Conservation (phyloP, 2,797 vertebrate genomes). For the Sebastes paucispinis region DNA sequence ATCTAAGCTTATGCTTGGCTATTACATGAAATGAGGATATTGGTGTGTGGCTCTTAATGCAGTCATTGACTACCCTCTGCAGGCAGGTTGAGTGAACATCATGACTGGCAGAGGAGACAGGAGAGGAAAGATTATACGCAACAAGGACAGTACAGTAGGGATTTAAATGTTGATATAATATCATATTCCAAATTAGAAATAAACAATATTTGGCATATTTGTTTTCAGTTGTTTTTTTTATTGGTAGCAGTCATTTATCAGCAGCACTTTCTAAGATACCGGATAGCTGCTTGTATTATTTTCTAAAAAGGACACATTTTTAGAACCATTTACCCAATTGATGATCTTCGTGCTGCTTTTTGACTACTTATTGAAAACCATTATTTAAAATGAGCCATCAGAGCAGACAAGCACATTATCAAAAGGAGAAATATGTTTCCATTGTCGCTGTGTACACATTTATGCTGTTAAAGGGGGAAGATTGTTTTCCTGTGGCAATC, state of each 20-base stretch:
- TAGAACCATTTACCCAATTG: constrained; percentile 56
- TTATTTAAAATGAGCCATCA: constrained; percentile 70
- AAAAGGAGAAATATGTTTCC: constrained; percentile 59
- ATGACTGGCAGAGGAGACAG: constrained; percentile 13
- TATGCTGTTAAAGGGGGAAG: constrained; percentile 44
- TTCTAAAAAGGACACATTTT: constrained; percentile 53
- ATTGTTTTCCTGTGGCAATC: constrained; percentile 53
- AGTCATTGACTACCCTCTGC: constrained; percentile 81
- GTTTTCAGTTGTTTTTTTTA: constrained; percentile 43
- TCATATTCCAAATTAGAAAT: not conserved
- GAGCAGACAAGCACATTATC: constrained; percentile 52
- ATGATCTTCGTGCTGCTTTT: constrained; percentile 63
- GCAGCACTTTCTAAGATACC: not conserved
- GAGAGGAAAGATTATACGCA: not conserved
- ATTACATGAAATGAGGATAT: constrained; percentile 25
- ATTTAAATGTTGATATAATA: constrained; percentile 26
- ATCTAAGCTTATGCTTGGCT: constrained; percentile 30
- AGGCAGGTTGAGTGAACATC: constrained; percentile 63
- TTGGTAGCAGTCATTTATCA: constrained; percentile 43
- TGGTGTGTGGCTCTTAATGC: constrained; percentile 26
- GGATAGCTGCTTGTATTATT: constrained; percentile 26
- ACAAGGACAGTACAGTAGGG: not conserved
- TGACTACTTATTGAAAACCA: constrained; percentile 59
- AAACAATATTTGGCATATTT: not conserved
- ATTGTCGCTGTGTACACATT: constrained; percentile 50